These are phyloP conservation scores for Lissocephala sabroskyi DNA, from an alignment of 2,888 invertebrate genomes.

Conservation along the genomic window DNA sequence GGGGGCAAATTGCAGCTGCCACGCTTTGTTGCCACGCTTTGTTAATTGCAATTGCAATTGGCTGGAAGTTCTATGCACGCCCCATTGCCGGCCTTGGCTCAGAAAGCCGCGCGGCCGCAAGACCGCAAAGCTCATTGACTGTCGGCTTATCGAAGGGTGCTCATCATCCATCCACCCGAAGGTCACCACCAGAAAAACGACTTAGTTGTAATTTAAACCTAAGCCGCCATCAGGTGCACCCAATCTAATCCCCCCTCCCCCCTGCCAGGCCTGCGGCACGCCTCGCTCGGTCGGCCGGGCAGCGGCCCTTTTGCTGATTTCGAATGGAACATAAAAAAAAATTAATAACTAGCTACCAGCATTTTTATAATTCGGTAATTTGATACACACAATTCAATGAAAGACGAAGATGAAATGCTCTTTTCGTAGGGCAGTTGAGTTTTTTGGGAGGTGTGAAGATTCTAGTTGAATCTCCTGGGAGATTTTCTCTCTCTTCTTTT, in stretches of 20 bases:
- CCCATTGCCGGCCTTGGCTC: conserved; percentile 45
- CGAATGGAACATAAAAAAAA: too few relatives aligned
- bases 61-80: conserved; percentile 21
- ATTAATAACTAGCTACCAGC: too few relatives aligned
- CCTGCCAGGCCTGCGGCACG: neutral
- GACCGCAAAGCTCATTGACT: conserved; percentile 36
- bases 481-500: too few relatives aligned
- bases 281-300: neutral
- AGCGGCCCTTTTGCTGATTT: conserved; percentile 12
- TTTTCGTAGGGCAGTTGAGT: too few relatives aligned
- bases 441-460: too few relatives aligned
- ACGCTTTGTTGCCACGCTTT: neutral
- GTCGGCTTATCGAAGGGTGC: conserved; percentile 1
- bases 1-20: neutral
- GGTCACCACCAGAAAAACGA: too few relatives aligned
- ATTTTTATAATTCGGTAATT: too few relatives aligned
- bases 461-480: too few relatives aligned
- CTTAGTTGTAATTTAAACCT: conserved; percentile 27
- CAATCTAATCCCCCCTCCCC: neutral
- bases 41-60: conserved; percentile 8
- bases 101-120: conserved; percentile 43
- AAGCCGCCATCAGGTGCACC: too few relatives aligned
- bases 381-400: too few relatives aligned
- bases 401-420: too few relatives aligned
- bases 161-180: neutral